These are phyloP conservation scores for Dendropsophus ebraccatus DNA, from an alignment of 2,113 vertebrate species.

Conservation along the genomic window DNA sequence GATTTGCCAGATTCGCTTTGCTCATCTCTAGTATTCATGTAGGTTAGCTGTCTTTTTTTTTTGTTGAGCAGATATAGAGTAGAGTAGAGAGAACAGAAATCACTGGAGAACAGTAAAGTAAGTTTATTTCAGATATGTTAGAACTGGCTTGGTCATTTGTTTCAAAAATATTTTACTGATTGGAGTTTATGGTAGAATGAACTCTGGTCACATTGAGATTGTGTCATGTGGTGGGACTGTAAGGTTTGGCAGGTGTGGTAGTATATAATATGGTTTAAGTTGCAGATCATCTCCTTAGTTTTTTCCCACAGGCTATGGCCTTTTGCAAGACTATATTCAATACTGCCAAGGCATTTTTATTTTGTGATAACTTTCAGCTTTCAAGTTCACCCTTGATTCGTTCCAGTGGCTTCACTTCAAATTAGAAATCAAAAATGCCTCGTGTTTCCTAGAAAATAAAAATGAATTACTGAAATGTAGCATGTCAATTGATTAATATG, in stretches of 20 bases:
- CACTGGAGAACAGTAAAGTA: too few relatives aligned
- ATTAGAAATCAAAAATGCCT: conserved; percentile 46
- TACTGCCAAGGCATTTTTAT: conserved; percentile 19
- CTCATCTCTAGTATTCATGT: too few relatives aligned
- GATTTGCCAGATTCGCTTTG: too few relatives aligned
- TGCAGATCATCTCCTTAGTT: background rate
- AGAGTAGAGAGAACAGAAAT: too few relatives aligned
- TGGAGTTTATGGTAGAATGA: background rate
- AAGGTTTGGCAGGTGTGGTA: background rate
- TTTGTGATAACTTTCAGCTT: conserved; percentile 16
- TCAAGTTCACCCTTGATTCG: conserved; percentile 6
- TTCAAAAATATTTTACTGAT: background rate
- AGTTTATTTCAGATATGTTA: too few relatives aligned
- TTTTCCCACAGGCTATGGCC: background rate
- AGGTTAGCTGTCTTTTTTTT: too few relatives aligned
- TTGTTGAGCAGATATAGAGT: too few relatives aligned
- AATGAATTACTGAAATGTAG: conserved; percentile 45
- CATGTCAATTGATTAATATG: conserved; percentile 48
- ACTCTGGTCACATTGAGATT: background rate
- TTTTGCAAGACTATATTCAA: background rate
- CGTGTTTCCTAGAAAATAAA: background rate
- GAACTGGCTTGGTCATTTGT: background rate
- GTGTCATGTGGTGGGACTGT: background rate
- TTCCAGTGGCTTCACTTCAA: fast-evolving
- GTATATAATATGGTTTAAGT: background rate